phyloP scores from a whole-genome alignment of 2,113 vertebrate species.

The Phoxinus phoxinus region DNA sequence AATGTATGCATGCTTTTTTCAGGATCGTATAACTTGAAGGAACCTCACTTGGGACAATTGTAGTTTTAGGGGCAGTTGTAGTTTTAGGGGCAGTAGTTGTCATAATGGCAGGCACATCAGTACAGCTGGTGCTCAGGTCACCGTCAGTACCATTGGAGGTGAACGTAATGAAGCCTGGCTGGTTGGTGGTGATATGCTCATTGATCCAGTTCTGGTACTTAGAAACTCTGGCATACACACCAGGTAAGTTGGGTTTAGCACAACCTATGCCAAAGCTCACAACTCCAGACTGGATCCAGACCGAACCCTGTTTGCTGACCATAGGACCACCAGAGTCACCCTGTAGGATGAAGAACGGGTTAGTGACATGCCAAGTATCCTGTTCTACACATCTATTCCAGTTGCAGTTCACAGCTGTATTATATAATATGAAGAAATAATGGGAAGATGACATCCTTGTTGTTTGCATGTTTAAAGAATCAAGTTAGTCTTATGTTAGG shows the following conservation, averaged over 20 bases:
- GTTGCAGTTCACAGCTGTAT: background rate
- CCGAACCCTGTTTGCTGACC: constrained; percentile 36
- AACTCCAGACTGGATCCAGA: constrained; percentile 65
- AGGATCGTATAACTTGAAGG: background rate
- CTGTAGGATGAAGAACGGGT: constrained; percentile 64
- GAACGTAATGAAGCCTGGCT: constrained; percentile 56
- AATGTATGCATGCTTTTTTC: background rate
- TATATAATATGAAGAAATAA: background rate
- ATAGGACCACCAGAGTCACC: constrained; percentile 82
- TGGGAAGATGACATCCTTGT: background rate
- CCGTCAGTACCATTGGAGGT: constrained; percentile 59
- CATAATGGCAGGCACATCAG: background rate
- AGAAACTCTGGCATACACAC: constrained; percentile 53
- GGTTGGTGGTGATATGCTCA: constrained; percentile 21
- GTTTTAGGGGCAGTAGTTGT: background rate
- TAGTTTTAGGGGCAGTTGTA: too few relatives aligned
- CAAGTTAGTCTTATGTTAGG: background rate
- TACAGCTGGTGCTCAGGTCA: constrained; percentile 57
- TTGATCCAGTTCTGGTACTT: constrained; percentile 48
- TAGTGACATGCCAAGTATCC: background rate
- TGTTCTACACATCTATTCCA: background rate
- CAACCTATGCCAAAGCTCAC: constrained; percentile 82
- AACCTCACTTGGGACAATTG: constrained; percentile 26
- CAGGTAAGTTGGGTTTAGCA: constrained; percentile 48
- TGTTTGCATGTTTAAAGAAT: background rate